phyloP scores from a whole-genome alignment of 92 coral and sea anemone genomes.

The Phenganax marumi region DNA sequence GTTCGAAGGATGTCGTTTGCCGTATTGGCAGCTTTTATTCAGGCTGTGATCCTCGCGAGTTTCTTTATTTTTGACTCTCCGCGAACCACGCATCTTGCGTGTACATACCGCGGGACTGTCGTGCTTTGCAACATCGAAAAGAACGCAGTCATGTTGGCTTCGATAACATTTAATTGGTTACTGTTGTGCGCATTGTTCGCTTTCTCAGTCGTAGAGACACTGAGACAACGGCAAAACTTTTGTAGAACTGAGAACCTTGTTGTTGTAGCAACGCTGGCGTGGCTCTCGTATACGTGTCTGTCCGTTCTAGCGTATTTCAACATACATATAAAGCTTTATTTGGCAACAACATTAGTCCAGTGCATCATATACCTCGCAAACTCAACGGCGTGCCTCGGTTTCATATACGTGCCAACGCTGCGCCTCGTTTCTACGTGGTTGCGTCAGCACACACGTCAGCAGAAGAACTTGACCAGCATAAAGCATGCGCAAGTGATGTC shows the following conservation, averaged over 20 bases:
- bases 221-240: slow-evolving; percentile 24
- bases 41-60: not conserved
- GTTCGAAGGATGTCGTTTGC: slow-evolving; percentile 7
- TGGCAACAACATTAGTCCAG: slow-evolving; percentile 3
- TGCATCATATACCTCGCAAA: slow-evolving; percentile 18
- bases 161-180: slow-evolving; percentile 34
- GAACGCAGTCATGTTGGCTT: not conserved
- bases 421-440: slow-evolving; percentile 50
- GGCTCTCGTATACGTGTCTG: slow-evolving; percentile 19
- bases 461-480: slow-evolving; percentile 36
- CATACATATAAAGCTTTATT: not conserved
- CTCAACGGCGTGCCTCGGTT: slow-evolving; percentile 6
- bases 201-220: slow-evolving; percentile 14
- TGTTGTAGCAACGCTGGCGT: slow-evolving; percentile 28
- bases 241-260: slow-evolving; percentile 42
- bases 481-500: slow-evolving; percentile 45
- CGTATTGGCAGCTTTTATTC: not conserved
- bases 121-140: slow-evolving; percentile 28
- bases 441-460: slow-evolving; percentile 42
- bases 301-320: slow-evolving; percentile 14
- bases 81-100: slow-evolving; percentile 11
- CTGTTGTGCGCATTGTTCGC: slow-evolving; percentile 16
- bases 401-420: slow-evolving; percentile 28
- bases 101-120: slow-evolving; percentile 18
- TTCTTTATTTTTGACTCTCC: not conserved